phyloP scores from a whole-genome alignment of 2,113 vertebrate species.

The Falco punctatus region DNA sequence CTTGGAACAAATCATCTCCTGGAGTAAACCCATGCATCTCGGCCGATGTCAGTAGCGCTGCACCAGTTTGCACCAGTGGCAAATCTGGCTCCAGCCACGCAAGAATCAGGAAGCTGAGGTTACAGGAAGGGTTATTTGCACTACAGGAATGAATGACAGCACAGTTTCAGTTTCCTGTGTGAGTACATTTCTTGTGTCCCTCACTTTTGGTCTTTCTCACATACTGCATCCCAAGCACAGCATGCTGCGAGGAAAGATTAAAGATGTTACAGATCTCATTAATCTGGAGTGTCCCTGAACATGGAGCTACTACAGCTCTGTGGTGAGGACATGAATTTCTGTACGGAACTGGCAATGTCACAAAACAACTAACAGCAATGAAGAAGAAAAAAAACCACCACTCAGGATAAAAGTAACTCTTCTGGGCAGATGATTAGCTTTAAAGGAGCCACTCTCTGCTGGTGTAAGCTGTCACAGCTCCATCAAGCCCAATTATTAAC shows the following conservation, averaged over 20 bases:
- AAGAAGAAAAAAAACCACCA: neutral
- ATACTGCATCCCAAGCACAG: conserved; percentile 18
- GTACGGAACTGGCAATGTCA: neutral
- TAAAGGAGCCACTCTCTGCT: neutral
- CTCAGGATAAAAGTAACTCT: neutral
- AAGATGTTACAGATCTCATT: conserved; percentile 33
- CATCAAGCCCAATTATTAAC: neutral
- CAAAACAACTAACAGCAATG: neutral
- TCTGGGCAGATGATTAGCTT: neutral
- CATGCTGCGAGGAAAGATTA: neutral
- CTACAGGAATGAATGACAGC: conserved; percentile 55
- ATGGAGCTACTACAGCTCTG: neutral
- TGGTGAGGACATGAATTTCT: neutral
- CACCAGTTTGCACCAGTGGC: conserved; percentile 18
- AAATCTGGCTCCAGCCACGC: conserved; percentile 36
- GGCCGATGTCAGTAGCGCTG: neutral
- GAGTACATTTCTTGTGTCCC: neutral
- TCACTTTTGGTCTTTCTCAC: conserved; percentile 51
- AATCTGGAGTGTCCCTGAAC: conserved; percentile 1
- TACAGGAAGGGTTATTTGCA: conserved; percentile 50
- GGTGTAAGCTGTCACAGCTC: neutral
- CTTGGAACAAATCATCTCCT: neutral
- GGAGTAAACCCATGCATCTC: neutral
- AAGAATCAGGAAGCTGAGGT: conserved; percentile 65
- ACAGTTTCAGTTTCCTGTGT: conserved; percentile 62